Percentiles rank a stretch among this genome's conserved stretches.
These are phyloP conservation scores for Phylloscopus trochiloides DNA, from an alignment of 2,113 vertebrate genomes.

Conservation along the genomic window DNA sequence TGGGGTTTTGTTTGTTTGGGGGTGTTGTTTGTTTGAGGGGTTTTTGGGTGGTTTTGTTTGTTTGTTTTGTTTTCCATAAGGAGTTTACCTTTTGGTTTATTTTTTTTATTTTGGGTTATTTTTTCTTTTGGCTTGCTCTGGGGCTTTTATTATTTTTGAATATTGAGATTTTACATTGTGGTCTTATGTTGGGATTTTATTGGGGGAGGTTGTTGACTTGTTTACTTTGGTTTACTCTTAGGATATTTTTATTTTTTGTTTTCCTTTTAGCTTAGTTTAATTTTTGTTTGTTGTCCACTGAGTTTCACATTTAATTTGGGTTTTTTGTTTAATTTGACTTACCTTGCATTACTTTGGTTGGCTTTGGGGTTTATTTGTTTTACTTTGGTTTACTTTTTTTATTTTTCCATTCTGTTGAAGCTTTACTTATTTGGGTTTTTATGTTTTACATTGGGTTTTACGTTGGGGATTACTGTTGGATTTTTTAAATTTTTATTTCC, in stretches of 20 bases:
- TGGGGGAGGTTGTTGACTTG: not conserved
- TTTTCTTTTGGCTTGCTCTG: not conserved
- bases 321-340: not conserved
- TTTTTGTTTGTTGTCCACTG: not conserved
- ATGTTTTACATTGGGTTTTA: not conserved
- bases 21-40: no score
- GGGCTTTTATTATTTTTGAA: not conserved
- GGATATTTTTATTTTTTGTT: not conserved
- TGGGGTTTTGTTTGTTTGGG: no score
- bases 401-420: not conserved
- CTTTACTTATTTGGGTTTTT: not conserved
- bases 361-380: not conserved
- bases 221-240: not conserved
- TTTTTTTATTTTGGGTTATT: not conserved
- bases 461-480: not conserved
- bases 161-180: not conserved
- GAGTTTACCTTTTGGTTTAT: not conserved
- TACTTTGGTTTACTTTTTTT: not conserved
- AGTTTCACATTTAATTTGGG: not conserved
- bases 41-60: no score
- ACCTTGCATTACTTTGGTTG: not conserved
- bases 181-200: not conserved
- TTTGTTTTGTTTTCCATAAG: not conserved
- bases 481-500: not conserved
- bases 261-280: not conserved